phyloP scores from a whole-genome alignment of 2,113 vertebrate species.

The Bettongia penicillata region DNA sequence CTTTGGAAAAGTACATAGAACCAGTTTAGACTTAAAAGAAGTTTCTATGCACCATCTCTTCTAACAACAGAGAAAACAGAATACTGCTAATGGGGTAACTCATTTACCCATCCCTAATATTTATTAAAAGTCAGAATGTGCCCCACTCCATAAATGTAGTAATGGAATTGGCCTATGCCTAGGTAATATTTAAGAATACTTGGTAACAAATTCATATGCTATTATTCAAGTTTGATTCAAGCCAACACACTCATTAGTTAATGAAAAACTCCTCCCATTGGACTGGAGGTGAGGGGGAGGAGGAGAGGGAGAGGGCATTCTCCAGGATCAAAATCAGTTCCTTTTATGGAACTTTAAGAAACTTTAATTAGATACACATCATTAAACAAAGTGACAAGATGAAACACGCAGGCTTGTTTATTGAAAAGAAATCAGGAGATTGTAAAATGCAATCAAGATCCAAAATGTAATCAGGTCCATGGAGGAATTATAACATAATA shows the following conservation, averaged over 20 bases:
- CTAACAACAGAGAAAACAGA: slow-evolving; percentile 55
- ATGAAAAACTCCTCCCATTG: slow-evolving; percentile 42
- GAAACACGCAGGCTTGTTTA: slow-evolving; percentile 60
- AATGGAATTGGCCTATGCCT: slow-evolving; percentile 58
- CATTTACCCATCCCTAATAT: slow-evolving; percentile 68
- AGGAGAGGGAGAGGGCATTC: slow-evolving; percentile 22
- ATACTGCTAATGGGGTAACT: slow-evolving; percentile 61
- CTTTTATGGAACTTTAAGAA: slow-evolving; percentile 68
- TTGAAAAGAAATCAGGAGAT: slow-evolving; percentile 65
- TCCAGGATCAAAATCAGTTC: slow-evolving; percentile 59
- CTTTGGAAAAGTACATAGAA: slow-evolving; percentile 40
- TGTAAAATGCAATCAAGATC: slow-evolving; percentile 53
- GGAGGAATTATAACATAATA: slow-evolving; percentile 11
- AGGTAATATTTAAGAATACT: slow-evolving; percentile 71
- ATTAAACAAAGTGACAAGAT: slow-evolving; percentile 65
- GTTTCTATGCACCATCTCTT: not conserved
- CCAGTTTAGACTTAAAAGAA: slow-evolving; percentile 13
- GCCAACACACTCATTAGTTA: slow-evolving; percentile 54
- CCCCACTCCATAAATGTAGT: slow-evolving; percentile 68
- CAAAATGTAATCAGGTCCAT: slow-evolving; percentile 23
- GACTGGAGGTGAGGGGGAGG: not conserved
- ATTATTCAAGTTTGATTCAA: slow-evolving; percentile 70
- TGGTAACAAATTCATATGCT: slow-evolving; percentile 54
- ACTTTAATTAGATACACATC: slow-evolving; percentile 72
- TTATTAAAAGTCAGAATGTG: slow-evolving; percentile 74